phyloP scores from a whole-genome alignment of 2,113 vertebrate genomes.

The Python bivittatus region DNA sequence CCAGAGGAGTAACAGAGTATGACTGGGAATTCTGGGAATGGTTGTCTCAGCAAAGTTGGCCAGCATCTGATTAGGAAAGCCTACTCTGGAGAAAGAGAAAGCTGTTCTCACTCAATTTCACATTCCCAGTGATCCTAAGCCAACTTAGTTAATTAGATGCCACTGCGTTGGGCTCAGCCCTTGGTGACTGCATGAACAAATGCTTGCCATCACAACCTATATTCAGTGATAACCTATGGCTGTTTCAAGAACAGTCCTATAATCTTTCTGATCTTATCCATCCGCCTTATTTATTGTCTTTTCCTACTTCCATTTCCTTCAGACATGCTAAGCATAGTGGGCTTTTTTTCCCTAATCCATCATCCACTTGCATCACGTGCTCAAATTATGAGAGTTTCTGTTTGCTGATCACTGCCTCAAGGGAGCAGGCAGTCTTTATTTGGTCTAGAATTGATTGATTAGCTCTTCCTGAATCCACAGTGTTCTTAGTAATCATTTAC shows the following conservation, averaged over 20 bases:
- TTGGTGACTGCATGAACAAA: background rate
- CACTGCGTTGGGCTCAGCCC: background rate
- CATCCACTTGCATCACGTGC: background rate
- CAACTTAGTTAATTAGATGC: background rate
- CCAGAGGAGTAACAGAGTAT: background rate
- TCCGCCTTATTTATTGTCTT: background rate
- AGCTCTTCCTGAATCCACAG: background rate
- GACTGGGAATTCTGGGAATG: background rate
- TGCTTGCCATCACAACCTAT: background rate
- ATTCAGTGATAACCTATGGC: background rate
- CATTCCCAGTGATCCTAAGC: background rate
- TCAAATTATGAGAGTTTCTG: background rate
- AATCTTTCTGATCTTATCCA: background rate
- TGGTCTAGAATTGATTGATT: background rate
- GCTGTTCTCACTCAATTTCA: background rate
- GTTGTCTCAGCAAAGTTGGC: background rate
- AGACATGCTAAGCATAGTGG: background rate
- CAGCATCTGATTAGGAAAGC: background rate
- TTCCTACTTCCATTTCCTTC: background rate
- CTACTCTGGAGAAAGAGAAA: background rate
- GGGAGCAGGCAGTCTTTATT: background rate
- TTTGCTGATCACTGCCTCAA: background rate
- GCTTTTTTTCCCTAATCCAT: background rate
- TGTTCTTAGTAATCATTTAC: background rate
- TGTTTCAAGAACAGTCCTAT: background rate